Conservation (phyloP, 2,888 invertebrate genomes). For the Autographa pulchrina region DNA sequence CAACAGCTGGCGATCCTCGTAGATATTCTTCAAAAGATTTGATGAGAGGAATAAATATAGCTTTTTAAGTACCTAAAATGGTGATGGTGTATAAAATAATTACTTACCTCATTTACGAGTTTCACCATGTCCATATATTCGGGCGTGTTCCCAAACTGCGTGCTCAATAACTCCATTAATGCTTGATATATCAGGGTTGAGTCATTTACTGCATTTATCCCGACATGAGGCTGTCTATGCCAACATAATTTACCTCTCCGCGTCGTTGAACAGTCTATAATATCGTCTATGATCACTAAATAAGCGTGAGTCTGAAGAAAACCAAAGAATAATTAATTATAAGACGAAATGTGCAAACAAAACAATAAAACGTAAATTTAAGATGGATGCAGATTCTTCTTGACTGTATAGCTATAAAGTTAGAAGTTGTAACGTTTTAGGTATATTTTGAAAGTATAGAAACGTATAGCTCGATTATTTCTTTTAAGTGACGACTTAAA, state of each 20-base stretch:
- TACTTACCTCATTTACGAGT: slow-evolving; percentile 32
- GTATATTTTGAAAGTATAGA: too few relatives aligned
- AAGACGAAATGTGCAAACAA: too few relatives aligned
- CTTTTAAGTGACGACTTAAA: too few relatives aligned
- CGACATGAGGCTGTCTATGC: slow-evolving; percentile 24
- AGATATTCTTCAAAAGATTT: too few relatives aligned
- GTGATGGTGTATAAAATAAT: background rate
- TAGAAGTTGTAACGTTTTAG: too few relatives aligned
- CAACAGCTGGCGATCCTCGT: background rate
- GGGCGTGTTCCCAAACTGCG: slow-evolving; percentile 28
- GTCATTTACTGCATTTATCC: slow-evolving; percentile 35
- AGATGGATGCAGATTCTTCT: too few relatives aligned
- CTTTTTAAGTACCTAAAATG: too few relatives aligned
- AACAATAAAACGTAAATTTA: too few relatives aligned
- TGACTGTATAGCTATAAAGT: too few relatives aligned
- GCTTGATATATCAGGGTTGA: slow-evolving; percentile 26
- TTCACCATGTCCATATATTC: slow-evolving; percentile 25
- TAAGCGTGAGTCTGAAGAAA: slow-evolving; percentile 22
- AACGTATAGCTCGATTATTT: too few relatives aligned
- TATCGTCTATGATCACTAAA: slow-evolving; percentile 37
- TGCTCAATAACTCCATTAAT: slow-evolving; percentile 21
- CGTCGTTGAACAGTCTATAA: slow-evolving; percentile 14
- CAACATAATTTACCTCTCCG: slow-evolving; percentile 41
- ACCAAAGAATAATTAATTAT: background rate
- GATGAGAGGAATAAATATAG: too few relatives aligned